A percentile compares a stretch with the other conserved stretches of the same genome.
phyloP scores from a whole-genome alignment of 2,113 vertebrate species.

The Chinchilla lanigera region DNA sequence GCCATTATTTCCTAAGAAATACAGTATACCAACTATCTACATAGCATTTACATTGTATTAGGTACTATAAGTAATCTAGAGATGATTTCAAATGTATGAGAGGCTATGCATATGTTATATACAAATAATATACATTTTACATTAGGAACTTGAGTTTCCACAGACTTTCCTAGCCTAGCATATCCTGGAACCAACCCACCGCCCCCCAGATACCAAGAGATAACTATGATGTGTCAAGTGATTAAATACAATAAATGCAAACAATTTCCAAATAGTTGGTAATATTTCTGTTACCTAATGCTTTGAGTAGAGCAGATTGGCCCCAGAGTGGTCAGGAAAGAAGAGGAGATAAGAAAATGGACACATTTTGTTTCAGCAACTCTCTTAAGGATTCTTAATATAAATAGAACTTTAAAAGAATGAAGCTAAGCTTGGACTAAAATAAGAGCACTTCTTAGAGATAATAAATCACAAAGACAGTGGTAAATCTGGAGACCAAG shows the following conservation, averaged over 20 bases:
- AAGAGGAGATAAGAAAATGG: background rate
- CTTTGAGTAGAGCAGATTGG: background rate
- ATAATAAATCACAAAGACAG: background rate
- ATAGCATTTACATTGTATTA: background rate
- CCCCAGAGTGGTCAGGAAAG: background rate
- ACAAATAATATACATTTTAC: background rate
- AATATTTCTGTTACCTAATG: constrained; percentile 1
- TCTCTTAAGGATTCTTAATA: constrained; percentile 12
- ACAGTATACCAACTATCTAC: background rate
- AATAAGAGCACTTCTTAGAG: background rate
- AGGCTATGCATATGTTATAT: background rate
- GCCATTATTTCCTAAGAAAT: background rate
- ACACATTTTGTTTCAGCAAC: constrained; percentile 4
- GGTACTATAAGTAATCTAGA: background rate
- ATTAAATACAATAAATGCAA: background rate
- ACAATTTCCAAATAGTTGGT: background rate
- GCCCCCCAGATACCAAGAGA: background rate
- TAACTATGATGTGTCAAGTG: background rate
- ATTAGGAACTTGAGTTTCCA: background rate
- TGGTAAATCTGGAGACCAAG: background rate
- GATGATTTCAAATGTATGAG: background rate
- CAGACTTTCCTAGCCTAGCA: background rate
- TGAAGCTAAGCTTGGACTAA: background rate
- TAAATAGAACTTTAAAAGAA: background rate
- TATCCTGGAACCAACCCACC: background rate